phyloP scores from a whole-genome alignment of 1,140 invertebrate genomes.

The Drosophila pseudoobscura region DNA sequence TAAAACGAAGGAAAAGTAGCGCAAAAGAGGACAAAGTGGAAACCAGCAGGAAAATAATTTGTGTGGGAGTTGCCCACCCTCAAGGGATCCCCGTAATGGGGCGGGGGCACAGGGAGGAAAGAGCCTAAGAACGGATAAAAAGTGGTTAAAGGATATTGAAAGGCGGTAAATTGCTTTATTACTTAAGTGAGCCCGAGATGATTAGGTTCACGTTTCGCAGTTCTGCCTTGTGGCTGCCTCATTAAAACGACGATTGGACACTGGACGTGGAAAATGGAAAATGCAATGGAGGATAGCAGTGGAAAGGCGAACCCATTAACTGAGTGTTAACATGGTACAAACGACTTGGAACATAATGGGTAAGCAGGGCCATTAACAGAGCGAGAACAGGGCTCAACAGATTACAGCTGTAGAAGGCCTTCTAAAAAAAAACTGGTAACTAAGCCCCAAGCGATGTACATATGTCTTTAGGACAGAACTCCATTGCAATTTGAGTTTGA shows the following conservation, averaged over 20 bases:
- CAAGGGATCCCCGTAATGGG: slow-evolving; percentile 23
- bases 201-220: slow-evolving; percentile 39
- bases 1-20: slow-evolving; percentile 53
- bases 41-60: slow-evolving; percentile 75
- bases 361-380: too few species aligned
- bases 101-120: slow-evolving; percentile 2
- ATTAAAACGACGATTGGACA: slow-evolving; percentile 48
- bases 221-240: slow-evolving; percentile 43
- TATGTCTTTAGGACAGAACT: too few species aligned
- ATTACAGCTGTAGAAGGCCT: too few species aligned
- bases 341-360: too few species aligned
- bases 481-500: too few species aligned
- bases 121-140: slow-evolving; percentile 33
- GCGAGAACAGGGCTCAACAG: too few species aligned
- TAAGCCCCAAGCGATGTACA: too few species aligned
- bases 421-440: too few species aligned
- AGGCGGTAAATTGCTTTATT: slow-evolving; percentile 79
- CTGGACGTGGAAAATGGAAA: slow-evolving; percentile 31
- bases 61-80: slow-evolving; percentile 55
- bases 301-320: slow-evolving; percentile 16
- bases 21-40: slow-evolving; percentile 48
- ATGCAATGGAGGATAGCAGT: slow-evolving; percentile 12
- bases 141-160: slow-evolving; percentile 78
- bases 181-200: slow-evolving; percentile 72
- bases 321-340: slow-evolving; percentile 13